Percentiles rank a stretch among this genome's conserved stretches.
Conservation (phyloP, 2,797 vertebrate genomes). For the Phataginus tricuspis region DNA sequence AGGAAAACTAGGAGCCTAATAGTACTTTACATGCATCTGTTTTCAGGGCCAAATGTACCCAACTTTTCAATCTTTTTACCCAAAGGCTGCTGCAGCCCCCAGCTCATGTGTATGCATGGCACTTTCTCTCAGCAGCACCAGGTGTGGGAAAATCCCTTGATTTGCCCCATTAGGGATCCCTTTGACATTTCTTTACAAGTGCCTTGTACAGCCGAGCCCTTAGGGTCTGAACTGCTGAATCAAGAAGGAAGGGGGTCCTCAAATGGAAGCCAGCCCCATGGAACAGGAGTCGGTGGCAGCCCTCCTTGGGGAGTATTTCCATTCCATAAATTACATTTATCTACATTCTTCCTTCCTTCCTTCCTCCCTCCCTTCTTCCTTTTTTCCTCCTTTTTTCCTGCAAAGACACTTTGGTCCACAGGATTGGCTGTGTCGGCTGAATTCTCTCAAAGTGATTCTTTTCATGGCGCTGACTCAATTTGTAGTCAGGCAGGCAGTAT, state of each 20-base stretch:
- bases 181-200: neutral
- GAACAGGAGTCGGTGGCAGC: rapidly evolving
- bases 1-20: neutral
- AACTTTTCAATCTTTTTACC: neutral
- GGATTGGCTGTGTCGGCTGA: neutral
- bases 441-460: neutral
- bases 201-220: neutral
- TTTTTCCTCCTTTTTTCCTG: neutral
- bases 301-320: neutral
- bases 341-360: neutral
- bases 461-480: neutral
- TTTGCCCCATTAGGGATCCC: neutral
- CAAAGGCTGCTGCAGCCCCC: neutral
- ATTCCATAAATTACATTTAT: neutral
- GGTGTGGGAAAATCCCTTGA: neutral
- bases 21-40: neutral
- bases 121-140: neutral
- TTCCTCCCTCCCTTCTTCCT: neutral
- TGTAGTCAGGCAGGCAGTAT: neutral
- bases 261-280: rapidly evolving
- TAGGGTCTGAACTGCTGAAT: neutral
- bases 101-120: neutral
- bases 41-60: neutral
- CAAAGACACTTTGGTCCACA: neutral
- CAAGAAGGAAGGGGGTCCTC: neutral